Conservation (phyloP, 2,797 vertebrate genomes). For the Paguma larvata region DNA sequence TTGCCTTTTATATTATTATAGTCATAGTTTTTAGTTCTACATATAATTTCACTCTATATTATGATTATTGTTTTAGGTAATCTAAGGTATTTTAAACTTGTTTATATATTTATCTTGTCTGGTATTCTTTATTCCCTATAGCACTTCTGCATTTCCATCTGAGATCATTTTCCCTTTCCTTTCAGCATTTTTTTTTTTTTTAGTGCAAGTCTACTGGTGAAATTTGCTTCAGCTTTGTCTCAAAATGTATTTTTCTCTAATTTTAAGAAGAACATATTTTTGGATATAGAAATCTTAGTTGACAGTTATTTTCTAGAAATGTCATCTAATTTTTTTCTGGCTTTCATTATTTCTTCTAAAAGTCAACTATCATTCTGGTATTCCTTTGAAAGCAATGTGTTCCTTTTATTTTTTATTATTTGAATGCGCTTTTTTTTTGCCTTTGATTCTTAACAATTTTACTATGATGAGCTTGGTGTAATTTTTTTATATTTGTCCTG, state of each 20-base stretch:
- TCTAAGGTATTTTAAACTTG: conserved; percentile 9
- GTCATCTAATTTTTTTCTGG: not conserved
- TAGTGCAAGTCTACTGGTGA: not conserved
- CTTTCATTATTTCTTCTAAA: conserved; percentile 14
- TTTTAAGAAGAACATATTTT: not conserved
- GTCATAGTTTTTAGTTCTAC: not conserved
- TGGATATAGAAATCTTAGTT: not conserved
- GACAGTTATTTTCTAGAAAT: conserved; percentile 15
- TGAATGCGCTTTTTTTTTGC: not conserved
- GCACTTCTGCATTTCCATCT: not conserved
- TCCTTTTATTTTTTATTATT: not conserved
- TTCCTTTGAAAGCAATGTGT: not conserved
- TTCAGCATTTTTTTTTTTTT: not conserved
- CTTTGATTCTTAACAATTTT: not conserved
- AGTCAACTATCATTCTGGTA: not conserved
- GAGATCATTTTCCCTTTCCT: not conserved
- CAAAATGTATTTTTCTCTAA: not conserved
- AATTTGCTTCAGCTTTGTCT: not conserved
- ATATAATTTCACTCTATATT: not conserved
- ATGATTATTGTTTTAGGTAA: not conserved
- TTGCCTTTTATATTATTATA: not conserved
- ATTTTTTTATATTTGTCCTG: not conserved
- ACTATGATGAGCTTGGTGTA: not conserved
- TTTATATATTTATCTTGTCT: not conserved
- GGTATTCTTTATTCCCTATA: not conserved